Conservation (phyloP, 1,140 invertebrate genomes). For the Hydropsyche tenuis region DNA sequence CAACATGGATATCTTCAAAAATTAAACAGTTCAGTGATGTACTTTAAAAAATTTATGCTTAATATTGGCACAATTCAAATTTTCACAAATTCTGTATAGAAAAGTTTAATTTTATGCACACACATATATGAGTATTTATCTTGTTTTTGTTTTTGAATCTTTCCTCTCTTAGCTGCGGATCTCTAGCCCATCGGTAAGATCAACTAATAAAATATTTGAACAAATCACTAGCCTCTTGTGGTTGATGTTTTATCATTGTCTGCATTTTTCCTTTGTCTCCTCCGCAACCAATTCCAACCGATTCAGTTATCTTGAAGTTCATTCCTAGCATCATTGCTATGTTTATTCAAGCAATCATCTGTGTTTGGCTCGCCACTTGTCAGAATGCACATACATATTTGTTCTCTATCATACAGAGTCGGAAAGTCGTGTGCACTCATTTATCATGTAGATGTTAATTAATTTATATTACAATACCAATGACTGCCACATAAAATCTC, state of each 20-base stretch:
- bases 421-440: slow-evolving; percentile 13
- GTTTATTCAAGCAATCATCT: slow-evolving; percentile 38
- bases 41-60: not conserved
- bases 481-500: too few species aligned
- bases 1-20: not conserved
- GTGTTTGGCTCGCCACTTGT: slow-evolving; percentile 35
- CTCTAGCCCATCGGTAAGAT: slow-evolving; percentile 51
- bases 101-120: slow-evolving; percentile 25
- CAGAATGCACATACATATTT: slow-evolving; percentile 31
- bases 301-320: not conserved
- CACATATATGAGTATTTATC: slow-evolving; percentile 38
- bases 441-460: not conserved
- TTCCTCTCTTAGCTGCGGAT: slow-evolving; percentile 49
- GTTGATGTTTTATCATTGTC: slow-evolving; percentile 40
- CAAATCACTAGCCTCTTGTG: slow-evolving; percentile 40
- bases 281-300: not conserved
- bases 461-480: not conserved
- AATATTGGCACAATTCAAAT: slow-evolving; percentile 10
- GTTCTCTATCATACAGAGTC: not conserved
- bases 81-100: slow-evolving; percentile 6
- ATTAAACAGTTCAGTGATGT: not conserved
- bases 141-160: slow-evolving; percentile 48
- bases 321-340: slow-evolving; percentile 36
- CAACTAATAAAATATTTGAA: slow-evolving; percentile 48
- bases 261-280: slow-evolving; percentile 22